Percentiles rank a stretch among this genome's conserved stretches.
phyloP scores from a whole-genome alignment of 2,113 vertebrate species.

The Sardina pilchardus region DNA sequence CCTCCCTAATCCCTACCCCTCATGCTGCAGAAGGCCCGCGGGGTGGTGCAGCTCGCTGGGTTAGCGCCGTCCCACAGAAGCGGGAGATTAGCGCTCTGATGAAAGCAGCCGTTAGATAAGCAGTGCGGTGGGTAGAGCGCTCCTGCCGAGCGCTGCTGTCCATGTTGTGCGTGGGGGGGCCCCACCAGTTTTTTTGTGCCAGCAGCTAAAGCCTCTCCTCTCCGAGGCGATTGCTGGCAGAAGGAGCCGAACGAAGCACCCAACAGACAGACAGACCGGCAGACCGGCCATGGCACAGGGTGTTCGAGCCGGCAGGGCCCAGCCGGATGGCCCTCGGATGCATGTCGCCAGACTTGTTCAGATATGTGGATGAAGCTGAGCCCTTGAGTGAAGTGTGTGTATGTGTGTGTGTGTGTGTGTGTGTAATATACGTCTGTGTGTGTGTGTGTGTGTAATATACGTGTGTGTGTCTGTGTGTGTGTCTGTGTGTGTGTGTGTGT shows the following conservation, averaged over 20 bases:
- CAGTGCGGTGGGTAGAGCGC: conserved; percentile 20
- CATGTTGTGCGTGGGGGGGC: conserved; percentile 49
- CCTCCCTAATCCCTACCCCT: conserved; percentile 29
- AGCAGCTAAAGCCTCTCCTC: conserved; percentile 12
- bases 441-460: not conserved
- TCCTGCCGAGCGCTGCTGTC: conserved; percentile 21
- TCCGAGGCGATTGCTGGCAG: not conserved
- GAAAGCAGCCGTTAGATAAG: conserved; percentile 40
- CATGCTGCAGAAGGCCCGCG: conserved; percentile 23
- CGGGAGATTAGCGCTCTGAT: conserved; percentile 32
- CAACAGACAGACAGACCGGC: conserved; percentile 23
- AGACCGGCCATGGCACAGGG: conserved; percentile 35
- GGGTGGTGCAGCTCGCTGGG: conserved; percentile 13
- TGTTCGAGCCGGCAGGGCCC: conserved; percentile 27
- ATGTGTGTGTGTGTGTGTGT: not conserved
- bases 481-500: conserved; percentile 19
- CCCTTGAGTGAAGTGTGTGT: not conserved
- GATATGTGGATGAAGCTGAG: conserved; percentile 31
- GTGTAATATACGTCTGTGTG: not conserved
- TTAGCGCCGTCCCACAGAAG: conserved; percentile 21
- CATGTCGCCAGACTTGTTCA: conserved; percentile 37
- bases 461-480: not conserved
- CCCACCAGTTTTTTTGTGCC: conserved; percentile 14
- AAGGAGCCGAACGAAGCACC: not conserved
- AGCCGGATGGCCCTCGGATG: not conserved